A percentile compares a stretch with the other conserved stretches of the same genome.
Conservation (phyloP, 2,888 invertebrate genomes). For the Eretmocerus hayati region DNA sequence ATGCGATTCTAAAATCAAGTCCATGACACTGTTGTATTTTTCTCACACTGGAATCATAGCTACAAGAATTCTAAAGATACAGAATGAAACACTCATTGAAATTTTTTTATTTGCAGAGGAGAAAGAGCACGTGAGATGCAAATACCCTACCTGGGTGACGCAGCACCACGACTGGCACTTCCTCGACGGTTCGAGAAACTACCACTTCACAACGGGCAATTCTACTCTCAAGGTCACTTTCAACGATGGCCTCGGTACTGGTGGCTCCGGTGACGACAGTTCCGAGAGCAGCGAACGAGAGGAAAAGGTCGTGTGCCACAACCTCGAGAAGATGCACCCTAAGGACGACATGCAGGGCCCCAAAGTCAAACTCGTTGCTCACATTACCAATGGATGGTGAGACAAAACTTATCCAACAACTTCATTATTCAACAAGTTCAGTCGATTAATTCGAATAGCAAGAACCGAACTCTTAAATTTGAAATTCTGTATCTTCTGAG, state of each 20-base stretch:
- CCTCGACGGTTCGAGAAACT: slow-evolving; percentile 64
- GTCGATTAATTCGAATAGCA: neutral
- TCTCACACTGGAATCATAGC: too few species aligned
- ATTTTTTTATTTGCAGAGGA: slow-evolving; percentile 53
- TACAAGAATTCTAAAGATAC: neutral
- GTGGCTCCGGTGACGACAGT: too few species aligned
- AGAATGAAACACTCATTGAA: neutral
- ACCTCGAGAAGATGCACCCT: slow-evolving; percentile 35
- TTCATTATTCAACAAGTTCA: too few species aligned
- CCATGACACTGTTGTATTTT: too few species aligned
- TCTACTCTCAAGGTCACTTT: slow-evolving; percentile 59
- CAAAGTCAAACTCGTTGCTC: slow-evolving; percentile 63
- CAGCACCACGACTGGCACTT: slow-evolving; percentile 76
- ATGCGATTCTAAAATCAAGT: too few species aligned
- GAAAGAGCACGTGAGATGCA: slow-evolving; percentile 67
- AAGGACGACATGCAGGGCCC: slow-evolving; percentile 40
- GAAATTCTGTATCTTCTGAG: too few species aligned
- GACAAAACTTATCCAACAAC: too few species aligned
- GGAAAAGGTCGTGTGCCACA: slow-evolving; percentile 43
- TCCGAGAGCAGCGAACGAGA: too few species aligned
- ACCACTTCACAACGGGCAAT: slow-evolving; percentile 67
- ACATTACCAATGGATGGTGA: slow-evolving; percentile 73
- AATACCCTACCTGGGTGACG: slow-evolving; percentile 72
- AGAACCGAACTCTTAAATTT: too few species aligned
- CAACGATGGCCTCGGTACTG: slow-evolving; percentile 41